A percentile compares a stretch with the other conserved stretches of the same genome.
Evolutionary conservation across 1,140 invertebrate species (phyloP).

Genomic region (Lanistes nyassanus): DNA sequence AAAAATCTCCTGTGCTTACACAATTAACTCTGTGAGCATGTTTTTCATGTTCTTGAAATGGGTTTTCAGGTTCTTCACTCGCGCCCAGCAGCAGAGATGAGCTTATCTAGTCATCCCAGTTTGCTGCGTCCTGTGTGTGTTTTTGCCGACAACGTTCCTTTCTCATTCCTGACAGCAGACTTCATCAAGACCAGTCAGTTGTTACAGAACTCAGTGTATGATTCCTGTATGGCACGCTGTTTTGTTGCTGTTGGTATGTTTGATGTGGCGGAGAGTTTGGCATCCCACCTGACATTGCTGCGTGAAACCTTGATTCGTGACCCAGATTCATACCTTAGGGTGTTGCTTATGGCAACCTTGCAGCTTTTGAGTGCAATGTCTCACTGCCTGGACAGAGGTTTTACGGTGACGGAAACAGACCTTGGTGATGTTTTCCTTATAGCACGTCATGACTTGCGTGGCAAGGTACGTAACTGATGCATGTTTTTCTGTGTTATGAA

Average conservation of each 20-base stretch:
- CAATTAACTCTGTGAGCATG: background rate
- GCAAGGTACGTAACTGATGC: slow-evolving; percentile 44
- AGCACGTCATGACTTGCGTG: slow-evolving; percentile 44
- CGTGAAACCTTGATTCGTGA: slow-evolving; percentile 46
- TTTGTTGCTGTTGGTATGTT: slow-evolving; percentile 35
- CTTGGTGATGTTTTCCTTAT: slow-evolving; percentile 56
- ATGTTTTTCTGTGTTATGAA: no score
- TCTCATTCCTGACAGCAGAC: slow-evolving; percentile 54
- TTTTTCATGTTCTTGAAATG: background rate
- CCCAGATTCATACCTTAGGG: slow-evolving; percentile 44
- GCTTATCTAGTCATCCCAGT: slow-evolving; percentile 47
- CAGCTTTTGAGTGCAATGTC: slow-evolving; percentile 60
- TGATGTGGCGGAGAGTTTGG: slow-evolving; percentile 53
- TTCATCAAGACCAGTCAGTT: slow-evolving; percentile 58
- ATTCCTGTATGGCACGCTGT: slow-evolving; percentile 44
- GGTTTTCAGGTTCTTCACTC: slow-evolving; percentile 54
- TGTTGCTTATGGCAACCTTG: slow-evolving; percentile 49
- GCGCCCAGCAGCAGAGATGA: slow-evolving; percentile 51
- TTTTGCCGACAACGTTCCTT: slow-evolving; percentile 56
- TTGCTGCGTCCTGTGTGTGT: slow-evolving; percentile 53
- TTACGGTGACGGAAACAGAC: slow-evolving; percentile 50
- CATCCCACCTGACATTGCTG: slow-evolving; percentile 44
- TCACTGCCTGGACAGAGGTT: slow-evolving; percentile 58
- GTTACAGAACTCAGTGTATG: slow-evolving; percentile 49
- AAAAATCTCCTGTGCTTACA: no score